phyloP scores from a whole-genome alignment of 2,113 vertebrate genomes.

The Leiothrix lutea region DNA sequence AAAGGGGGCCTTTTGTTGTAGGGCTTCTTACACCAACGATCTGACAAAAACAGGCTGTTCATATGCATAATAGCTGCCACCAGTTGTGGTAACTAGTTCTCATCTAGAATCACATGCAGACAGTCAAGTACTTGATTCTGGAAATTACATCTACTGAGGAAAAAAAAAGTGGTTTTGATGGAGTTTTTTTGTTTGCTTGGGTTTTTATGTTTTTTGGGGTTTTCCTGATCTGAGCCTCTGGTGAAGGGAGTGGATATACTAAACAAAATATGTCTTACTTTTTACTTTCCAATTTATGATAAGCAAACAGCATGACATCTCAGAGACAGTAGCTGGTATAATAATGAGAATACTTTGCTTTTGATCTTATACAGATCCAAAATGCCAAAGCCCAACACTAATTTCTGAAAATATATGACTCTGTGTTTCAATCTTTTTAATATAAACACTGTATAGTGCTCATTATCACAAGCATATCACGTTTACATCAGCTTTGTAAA shows the following conservation, averaged over 20 bases:
- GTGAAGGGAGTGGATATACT: background rate
- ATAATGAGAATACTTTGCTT: background rate
- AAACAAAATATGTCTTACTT: background rate
- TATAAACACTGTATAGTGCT: background rate
- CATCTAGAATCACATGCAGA: background rate
- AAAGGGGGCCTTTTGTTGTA: background rate
- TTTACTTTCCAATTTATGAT: background rate
- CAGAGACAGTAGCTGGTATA: background rate
- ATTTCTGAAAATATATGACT: background rate
- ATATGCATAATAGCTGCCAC: background rate
- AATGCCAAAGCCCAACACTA: background rate
- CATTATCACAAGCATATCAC: background rate
- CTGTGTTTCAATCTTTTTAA: background rate
- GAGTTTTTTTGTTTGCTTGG: background rate
- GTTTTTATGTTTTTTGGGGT: fast-evolving
- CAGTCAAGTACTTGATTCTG: background rate
- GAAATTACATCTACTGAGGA: background rate
- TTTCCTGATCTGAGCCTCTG: background rate
- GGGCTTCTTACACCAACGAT: background rate
- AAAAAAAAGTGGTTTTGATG: background rate
- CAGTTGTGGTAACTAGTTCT: background rate
- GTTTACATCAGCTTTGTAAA: background rate
- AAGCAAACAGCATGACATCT: background rate
- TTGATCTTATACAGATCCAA: background rate
- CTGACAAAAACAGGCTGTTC: conserved; percentile 1